Base-by-base conservation (phyloP, 2,797 vertebrate genomes). In the Agapornis canus region DNA sequence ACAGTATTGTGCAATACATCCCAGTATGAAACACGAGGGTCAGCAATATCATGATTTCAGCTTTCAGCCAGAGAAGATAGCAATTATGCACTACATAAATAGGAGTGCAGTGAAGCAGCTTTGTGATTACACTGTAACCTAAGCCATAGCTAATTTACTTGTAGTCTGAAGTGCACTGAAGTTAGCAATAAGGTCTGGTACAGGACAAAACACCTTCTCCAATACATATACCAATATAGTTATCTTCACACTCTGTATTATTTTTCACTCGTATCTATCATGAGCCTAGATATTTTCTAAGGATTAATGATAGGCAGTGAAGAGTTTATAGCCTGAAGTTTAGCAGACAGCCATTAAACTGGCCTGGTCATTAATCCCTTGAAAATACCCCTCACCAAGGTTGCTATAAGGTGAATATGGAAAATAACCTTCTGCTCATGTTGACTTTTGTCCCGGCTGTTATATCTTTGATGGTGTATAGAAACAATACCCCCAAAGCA, bases 321-420 rank as follows among this genome's bases (percentile, higher is more conserved):
- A 90, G 95, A 94, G 91, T 79, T 96, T 94, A 96, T 97, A 96
- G 96, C 85, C 85, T 96, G 91, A 90, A 94, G 94, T 96, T 96
- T 94, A 94, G 94, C 91, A 93, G 82, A 94, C 89, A 96, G 82
- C 80, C 84, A 90, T 96, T 96, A 95, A 90, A 89, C 70, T 68
- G 84, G 92, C 43, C 87, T 90, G 84, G 85, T 92, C 91, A 96
- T 97, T 91, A 94, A 95, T 94, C 95, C 95, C 94, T 88, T 60
- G 91, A 77, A 97, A 96, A 92, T 91, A 94, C 35, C 87, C 73
- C 40, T 52, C 60, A 93, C 77, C 96, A 96, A 97, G 92, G 95
- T 96, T 94, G 70, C 90, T 94, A 27, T 76, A 94, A 96, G 94
- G 96, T 96, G 95, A 96, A 90, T 94, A 96, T 89, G 94, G 95